phyloP scores from a whole-genome alignment of 2,113 vertebrate species.

The Ginglymostoma cirratum region DNA sequence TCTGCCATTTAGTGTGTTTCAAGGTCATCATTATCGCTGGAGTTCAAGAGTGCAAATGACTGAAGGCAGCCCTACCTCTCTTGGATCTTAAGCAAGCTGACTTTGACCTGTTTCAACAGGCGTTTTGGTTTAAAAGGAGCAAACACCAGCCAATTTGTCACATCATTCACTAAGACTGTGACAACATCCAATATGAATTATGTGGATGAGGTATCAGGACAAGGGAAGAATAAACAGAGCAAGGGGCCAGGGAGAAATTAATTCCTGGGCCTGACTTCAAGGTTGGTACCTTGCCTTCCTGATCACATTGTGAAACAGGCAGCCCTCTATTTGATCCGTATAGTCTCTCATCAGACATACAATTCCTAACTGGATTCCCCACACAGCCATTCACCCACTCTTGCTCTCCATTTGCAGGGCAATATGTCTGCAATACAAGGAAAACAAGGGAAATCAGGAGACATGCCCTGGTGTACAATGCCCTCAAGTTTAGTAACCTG shows the following conservation, averaged over 20 bases:
- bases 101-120: neutral
- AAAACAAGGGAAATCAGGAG: neutral
- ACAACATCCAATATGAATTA: neutral
- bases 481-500: neutral
- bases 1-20: neutral
- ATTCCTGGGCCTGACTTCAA: neutral
- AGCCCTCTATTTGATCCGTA: too few species aligned
- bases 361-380: neutral
- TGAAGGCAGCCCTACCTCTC: neutral
- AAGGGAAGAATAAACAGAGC: neutral
- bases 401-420: too few species aligned
- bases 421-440: neutral
- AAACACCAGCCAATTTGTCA: neutral
- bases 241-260: neutral
- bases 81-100: neutral
- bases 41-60: neutral
- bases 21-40: neutral
- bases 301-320: too few species aligned
- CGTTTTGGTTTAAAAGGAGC: neutral
- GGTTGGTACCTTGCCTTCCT: too few species aligned
- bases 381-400: too few species aligned
- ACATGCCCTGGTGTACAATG: neutral
- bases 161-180: neutral
- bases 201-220: neutral
- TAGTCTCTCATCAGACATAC: neutral